These are phyloP conservation scores for Chloroceryle amazona DNA, from an alignment of 2,797 vertebrate species.

Conservation along the genomic window DNA sequence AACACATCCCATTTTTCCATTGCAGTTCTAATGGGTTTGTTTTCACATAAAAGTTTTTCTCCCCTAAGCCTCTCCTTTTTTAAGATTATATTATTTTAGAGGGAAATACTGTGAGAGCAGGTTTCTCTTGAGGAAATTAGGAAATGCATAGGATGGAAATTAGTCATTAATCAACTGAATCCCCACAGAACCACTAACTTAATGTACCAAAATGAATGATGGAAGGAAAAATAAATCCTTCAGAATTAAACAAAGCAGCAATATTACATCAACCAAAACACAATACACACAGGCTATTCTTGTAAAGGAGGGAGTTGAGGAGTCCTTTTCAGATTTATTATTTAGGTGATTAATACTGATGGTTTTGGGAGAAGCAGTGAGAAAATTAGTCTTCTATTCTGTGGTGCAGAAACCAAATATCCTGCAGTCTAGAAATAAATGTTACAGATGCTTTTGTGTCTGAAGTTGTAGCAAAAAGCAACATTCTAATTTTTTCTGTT, in stretches of 20 bases:
- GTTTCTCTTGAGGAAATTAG: neutral
- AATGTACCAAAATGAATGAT: slow-evolving; percentile 65
- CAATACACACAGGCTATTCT: slow-evolving; percentile 10
- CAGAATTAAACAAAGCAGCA: slow-evolving; percentile 55
- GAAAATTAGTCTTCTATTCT: slow-evolving; percentile 54
- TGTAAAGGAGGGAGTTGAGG: neutral
- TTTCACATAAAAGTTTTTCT: neutral
- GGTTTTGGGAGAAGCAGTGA: slow-evolving; percentile 31
- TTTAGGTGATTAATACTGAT: slow-evolving; percentile 80
- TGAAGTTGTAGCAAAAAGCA: neutral
- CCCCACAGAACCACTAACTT: slow-evolving; percentile 43
- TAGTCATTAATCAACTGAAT: slow-evolving; percentile 72
- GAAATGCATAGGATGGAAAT: slow-evolving; percentile 53
- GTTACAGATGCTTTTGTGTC: slow-evolving; percentile 28
- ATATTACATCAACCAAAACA: slow-evolving; percentile 32
- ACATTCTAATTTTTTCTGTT: neutral
- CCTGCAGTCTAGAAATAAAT: slow-evolving; percentile 50
- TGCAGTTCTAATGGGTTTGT: neutral
- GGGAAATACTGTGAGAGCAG: neutral
- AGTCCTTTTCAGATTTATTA: slow-evolving; percentile 59
- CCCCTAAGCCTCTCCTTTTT: neutral
- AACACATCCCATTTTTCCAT: neutral
- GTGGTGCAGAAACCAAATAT: slow-evolving; percentile 60
- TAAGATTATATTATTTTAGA: slow-evolving; percentile 35
- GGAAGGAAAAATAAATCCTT: slow-evolving; percentile 61